These are phyloP conservation scores for Apteryx mantelli DNA, from an alignment of 2,113 vertebrate genomes.

Conservation along the genomic window DNA sequence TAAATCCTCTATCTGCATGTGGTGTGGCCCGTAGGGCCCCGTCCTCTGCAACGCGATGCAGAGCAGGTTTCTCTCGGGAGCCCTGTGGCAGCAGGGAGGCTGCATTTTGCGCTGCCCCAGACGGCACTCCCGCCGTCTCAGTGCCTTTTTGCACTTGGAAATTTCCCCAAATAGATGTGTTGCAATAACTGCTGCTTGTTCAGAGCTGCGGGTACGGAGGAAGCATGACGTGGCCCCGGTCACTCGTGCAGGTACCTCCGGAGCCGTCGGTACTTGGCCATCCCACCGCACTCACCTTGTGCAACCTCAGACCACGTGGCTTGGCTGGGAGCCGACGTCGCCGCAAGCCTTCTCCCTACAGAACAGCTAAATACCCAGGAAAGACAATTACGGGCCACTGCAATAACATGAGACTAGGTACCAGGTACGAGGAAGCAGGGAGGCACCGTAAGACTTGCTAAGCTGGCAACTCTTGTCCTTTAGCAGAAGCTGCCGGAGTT, in stretches of 20 bases:
- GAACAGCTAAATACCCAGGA: no score
- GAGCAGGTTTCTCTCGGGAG: neutral
- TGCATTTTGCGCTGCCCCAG: neutral
- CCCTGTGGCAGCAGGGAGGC: neutral
- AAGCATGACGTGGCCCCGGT: no score
- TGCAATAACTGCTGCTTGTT: neutral
- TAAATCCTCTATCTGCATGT: rapidly evolving
- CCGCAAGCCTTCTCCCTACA: no score
- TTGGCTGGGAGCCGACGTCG: no score
- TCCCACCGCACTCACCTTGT: no score
- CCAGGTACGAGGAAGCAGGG: neutral
- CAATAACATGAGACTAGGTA: neutral
- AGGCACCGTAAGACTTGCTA: neutral
- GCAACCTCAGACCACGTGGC: no score
- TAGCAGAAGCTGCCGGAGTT: neutral
- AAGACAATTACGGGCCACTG: neutral
- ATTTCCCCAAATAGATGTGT: neutral
- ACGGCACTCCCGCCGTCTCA: neutral
- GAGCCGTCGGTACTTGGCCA: no score
- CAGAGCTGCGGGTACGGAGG: no score
- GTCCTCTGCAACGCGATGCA: neutral
- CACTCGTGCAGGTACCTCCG: no score
- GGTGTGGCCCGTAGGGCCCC: neutral
- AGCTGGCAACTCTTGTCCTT: neutral
- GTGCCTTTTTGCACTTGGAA: neutral